Conservation (phyloP, 1,140 invertebrate genomes). For the Lucilia sericata region DNA sequence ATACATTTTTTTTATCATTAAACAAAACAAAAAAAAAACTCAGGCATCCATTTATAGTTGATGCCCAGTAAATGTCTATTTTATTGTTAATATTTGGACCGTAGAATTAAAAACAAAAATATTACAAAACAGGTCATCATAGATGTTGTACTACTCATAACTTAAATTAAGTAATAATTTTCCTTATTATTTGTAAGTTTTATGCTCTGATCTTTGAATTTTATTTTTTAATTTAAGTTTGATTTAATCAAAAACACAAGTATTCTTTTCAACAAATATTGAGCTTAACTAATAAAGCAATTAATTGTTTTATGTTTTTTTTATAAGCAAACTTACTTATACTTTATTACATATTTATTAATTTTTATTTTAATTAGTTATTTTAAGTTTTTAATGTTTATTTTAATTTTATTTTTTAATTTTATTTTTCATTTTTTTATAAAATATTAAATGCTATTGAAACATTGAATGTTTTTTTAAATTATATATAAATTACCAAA, state of each 20-base stretch:
- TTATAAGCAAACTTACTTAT: too few relatives aligned
- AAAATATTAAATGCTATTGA: background rate
- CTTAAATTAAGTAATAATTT: background rate
- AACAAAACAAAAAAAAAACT: background rate
- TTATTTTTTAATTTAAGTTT: background rate
- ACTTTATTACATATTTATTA: too few relatives aligned
- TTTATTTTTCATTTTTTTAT: background rate
- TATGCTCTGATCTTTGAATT: constrained; percentile 1
- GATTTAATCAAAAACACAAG: background rate
- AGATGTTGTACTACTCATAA: constrained; percentile 19
- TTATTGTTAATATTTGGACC: constrained; percentile 37
- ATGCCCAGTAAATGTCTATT: constrained; percentile 37
- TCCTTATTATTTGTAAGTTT: constrained; percentile 9
- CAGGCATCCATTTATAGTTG: background rate
- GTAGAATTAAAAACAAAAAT: constrained; percentile 9
- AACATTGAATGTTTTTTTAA: constrained; percentile 32
- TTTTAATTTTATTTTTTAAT: background rate
- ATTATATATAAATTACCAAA: constrained; percentile 28
- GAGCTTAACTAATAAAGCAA: too few relatives aligned
- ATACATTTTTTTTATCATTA: background rate
- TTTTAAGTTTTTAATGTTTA: background rate
- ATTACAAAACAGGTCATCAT: background rate
- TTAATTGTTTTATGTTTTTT: too few relatives aligned
- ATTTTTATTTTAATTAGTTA: background rate
- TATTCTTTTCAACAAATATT: too few relatives aligned